Evolutionary conservation across 2,888 invertebrate species (phyloP).

Genomic region (Lacanobia wlatinum): DNA sequence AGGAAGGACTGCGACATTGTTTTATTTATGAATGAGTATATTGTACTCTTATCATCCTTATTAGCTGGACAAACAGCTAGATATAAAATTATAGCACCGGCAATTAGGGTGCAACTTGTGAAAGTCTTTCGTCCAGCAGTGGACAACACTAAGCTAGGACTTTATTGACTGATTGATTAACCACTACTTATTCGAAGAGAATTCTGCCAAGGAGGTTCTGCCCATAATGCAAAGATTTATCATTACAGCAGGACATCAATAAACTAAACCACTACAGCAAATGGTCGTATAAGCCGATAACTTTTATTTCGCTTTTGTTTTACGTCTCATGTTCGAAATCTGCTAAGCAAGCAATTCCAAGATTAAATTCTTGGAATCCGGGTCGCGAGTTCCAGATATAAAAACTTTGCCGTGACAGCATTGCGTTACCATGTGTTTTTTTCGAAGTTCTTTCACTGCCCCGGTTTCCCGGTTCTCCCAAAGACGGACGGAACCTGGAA

Average conservation of each 20-base stretch:
- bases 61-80: too few species aligned
- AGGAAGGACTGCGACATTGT: too few species aligned
- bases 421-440: constrained; percentile 65
- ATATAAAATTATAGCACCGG: too few species aligned
- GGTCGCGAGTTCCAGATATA: constrained; percentile 78
- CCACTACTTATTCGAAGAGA: background rate
- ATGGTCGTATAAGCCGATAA: constrained; percentile 58
- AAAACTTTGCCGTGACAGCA: constrained; percentile 76
- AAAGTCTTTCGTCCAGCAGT: background rate
- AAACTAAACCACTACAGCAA: constrained; percentile 35
- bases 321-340: constrained; percentile 78
- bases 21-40: too few species aligned
- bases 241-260: background rate
- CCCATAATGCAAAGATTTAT: constrained; percentile 17
- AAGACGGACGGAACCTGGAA: background rate
- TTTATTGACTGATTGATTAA: background rate
- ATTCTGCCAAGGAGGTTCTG: background rate
- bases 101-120: too few species aligned
- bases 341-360: constrained; percentile 86
- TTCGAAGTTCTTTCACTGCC: constrained; percentile 4
- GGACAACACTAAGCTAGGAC: too few species aligned
- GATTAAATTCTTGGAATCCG: constrained; percentile 87
- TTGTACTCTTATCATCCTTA: too few species aligned
- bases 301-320: constrained; percentile 72
- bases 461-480: background rate